Evolutionary conservation across 23 tunicate species (phyloP).

Genomic region (Ascidia mentula): DNA sequence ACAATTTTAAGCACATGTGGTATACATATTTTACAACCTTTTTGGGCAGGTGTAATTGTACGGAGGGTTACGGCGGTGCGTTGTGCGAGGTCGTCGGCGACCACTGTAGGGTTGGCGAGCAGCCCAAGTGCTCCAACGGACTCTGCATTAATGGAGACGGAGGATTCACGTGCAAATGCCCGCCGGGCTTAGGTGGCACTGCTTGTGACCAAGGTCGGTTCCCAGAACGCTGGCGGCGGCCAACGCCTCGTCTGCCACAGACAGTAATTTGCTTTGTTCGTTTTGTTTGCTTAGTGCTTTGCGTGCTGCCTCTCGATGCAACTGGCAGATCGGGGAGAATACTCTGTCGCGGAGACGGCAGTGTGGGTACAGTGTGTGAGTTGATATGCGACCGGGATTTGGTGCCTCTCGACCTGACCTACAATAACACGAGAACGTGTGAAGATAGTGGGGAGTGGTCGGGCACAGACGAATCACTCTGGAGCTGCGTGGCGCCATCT

Average conservation of each 20-base stretch:
- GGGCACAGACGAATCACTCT: not conserved
- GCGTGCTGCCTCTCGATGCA: not conserved
- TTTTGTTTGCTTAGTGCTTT: not conserved
- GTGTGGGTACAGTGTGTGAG: conserved; percentile 18
- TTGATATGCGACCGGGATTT: conserved; percentile 14
- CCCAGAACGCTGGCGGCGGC: not conserved
- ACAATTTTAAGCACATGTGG: not conserved
- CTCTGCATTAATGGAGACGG: not conserved
- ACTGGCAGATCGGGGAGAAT: not conserved
- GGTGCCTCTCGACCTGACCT: not conserved
- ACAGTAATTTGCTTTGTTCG: not conserved
- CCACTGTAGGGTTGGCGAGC: conserved; percentile 19
- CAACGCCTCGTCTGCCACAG: not conserved
- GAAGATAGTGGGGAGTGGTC: conserved; percentile 11
- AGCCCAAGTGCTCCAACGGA: conserved; percentile 20
- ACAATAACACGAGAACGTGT: conserved; percentile 21
- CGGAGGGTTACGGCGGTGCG: conserved; percentile 15
- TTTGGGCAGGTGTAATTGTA: conserved; percentile 19
- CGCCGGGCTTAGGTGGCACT: conserved; percentile 17
- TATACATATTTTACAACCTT: not conserved
- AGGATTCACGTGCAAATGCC: conserved; percentile 28
- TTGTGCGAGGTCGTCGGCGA: conserved; percentile 19
- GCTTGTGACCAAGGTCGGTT: conserved; percentile 33
- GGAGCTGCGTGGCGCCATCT: conserved; percentile 23
- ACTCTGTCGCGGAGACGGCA: conserved; percentile 16